phyloP scores from a whole-genome alignment of 2,888 invertebrate genomes.

The Drosophila affinis region DNA sequence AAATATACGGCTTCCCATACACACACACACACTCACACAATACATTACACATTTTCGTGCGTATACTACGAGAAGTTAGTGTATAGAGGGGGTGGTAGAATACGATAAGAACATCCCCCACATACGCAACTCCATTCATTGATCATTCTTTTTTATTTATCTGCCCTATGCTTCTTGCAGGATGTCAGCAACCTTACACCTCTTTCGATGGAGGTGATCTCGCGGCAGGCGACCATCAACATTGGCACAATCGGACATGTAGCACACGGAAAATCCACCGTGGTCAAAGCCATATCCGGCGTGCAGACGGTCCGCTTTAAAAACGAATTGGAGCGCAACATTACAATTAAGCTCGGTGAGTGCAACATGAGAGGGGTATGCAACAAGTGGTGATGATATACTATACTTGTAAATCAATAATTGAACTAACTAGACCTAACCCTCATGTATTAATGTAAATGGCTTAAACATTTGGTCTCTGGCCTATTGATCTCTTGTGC shows the following conservation, averaged over 20 bases:
- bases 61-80: slow-evolving; percentile 44
- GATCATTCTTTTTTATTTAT: slow-evolving; percentile 14
- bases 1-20: slow-evolving; percentile 65
- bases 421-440: neutral
- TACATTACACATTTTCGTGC: slow-evolving; percentile 27
- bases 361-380: slow-evolving; percentile 50
- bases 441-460: neutral
- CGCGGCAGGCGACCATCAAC: slow-evolving; percentile 99
- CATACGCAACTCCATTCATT: slow-evolving; percentile 2
- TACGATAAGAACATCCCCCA: slow-evolving; percentile 3
- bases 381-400: neutral
- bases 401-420: neutral
- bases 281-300: slow-evolving; percentile 99
- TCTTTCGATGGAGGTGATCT: slow-evolving; percentile 98
- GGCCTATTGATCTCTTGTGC: neutral
- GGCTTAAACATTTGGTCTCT: neutral
- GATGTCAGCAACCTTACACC: slow-evolving; percentile 95
- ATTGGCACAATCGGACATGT: slow-evolving; percentile 99
- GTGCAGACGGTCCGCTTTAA: slow-evolving; percentile 99
- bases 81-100: slow-evolving; percentile 23
- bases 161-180: slow-evolving; percentile 84
- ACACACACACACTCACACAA: slow-evolving; percentile 48
- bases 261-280: slow-evolving; percentile 99
- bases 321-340: slow-evolving; percentile 99
- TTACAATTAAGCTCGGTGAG: slow-evolving; percentile 99